phyloP scores from a whole-genome alignment of 2,888 invertebrate species.

The Xestoiulus laeticollis region DNA sequence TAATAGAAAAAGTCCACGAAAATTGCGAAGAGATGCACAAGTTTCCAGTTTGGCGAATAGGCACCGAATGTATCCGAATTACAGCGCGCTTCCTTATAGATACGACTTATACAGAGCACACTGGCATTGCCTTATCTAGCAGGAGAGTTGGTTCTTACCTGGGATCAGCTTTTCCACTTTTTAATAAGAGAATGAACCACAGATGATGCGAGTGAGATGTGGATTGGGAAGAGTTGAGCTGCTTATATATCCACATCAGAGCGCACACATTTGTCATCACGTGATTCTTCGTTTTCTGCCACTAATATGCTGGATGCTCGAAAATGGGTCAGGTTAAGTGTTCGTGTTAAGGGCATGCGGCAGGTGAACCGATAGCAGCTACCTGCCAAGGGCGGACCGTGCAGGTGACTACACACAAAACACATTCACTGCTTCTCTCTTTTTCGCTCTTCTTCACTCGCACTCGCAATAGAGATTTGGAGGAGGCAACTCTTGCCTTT shows the following conservation, averaged over 20 bases:
- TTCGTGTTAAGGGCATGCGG: constrained; percentile 52
- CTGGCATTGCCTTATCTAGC: background rate
- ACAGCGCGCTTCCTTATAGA: background rate
- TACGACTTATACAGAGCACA: background rate
- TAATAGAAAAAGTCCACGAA: background rate
- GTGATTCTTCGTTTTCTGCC: constrained; percentile 51
- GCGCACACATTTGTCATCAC: constrained; percentile 47
- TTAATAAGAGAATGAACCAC: constrained; percentile 47
- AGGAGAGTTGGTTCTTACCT: constrained; percentile 23
- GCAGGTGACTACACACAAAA: background rate
- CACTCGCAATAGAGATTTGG: background rate
- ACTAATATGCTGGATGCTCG: constrained; percentile 46
- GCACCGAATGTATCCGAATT: constrained; percentile 13
- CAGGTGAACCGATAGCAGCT: constrained; percentile 49
- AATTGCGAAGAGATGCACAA: constrained; percentile 13
- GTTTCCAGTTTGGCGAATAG: background rate
- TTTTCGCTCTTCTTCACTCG: background rate
- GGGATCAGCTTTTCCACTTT: constrained; percentile 44
- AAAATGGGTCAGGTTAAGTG: constrained; percentile 53
- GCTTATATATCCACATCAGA: constrained; percentile 50
- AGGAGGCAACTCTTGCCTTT: background rate
- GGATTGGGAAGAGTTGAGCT: constrained; percentile 42
- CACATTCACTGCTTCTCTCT: background rate
- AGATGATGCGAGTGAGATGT: constrained; percentile 42
- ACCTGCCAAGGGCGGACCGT: constrained; percentile 50